Percentiles rank a stretch among this genome's conserved stretches.
These are phyloP conservation scores for Sebastes hubbsi DNA, from an alignment of 2,797 vertebrate genomes.

Conservation along the genomic window DNA sequence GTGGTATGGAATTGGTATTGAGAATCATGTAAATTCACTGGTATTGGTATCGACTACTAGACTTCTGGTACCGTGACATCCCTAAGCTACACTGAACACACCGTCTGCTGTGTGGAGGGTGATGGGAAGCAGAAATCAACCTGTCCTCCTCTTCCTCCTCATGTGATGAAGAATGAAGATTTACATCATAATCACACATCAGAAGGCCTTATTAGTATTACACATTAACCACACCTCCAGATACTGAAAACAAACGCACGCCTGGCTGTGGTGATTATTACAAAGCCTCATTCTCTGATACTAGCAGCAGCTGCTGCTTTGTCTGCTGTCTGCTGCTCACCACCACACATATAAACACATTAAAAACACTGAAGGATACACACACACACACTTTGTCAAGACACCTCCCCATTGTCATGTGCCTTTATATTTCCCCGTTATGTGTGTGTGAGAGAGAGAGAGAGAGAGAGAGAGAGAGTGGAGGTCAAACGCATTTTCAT, in stretches of 20 bases:
- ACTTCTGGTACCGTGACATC: no score
- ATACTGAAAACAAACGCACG: constrained; percentile 59
- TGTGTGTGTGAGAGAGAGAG: no score
- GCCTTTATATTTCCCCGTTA: background rate
- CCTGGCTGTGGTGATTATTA: constrained; percentile 25
- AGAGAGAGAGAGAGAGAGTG: background rate
- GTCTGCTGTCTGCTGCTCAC: constrained; percentile 15
- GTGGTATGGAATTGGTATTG: no score
- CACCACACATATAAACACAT: background rate
- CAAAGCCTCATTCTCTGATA: background rate
- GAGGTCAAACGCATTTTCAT: constrained; percentile 34
- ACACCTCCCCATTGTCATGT: constrained; percentile 9
- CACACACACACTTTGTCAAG: constrained; percentile 21
- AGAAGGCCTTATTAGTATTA: constrained; percentile 31
- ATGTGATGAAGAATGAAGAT: background rate
- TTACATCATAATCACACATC: constrained; percentile 10
- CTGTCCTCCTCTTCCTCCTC: background rate
- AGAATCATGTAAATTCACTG: no score
- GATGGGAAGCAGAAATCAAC: no score
- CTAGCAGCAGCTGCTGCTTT: constrained; percentile 38
- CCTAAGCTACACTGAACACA: background rate
- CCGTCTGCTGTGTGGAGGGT: background rate
- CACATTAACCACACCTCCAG: constrained; percentile 49
- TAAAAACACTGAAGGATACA: background rate
- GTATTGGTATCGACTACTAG: no score